Base-by-base conservation (phyloP, 1,140 invertebrate genomes). In the Brachionus manjavacas region DNA sequence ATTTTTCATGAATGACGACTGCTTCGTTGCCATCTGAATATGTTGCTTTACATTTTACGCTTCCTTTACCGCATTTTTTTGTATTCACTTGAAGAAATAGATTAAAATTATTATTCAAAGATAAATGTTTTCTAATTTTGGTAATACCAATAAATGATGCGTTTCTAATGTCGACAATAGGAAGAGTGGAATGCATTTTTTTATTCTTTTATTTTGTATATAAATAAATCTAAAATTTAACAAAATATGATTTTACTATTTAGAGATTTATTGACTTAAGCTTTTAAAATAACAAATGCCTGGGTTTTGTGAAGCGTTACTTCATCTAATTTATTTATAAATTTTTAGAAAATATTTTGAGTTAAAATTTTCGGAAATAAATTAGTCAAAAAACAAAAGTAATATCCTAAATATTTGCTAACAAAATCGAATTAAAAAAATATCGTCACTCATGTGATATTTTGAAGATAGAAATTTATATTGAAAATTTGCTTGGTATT, bases 61-160 rank as follows among this genome's bases (percentile, higher is more conserved):
- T 35, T 20, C 79, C 79, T 64, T 39, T 60, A 0, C 79, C 79
- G 11, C 79, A 81, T 64, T 68, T 81, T 68, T 46, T 81, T 20
- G 79, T 64, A 46, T 81, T 81, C 41, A 81, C 79, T 81, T 35
- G 2, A 12, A 9, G 28, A 60, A 49, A 23, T 28, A 52, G 28
- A 6, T 8, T 16, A 14, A 68, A 31, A 25, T 68, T 8, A 35
- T 31, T 1, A 23, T 31, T 11, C 8, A 8, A 35, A 12, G 3
- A 20, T 39, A 74, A 43, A 74, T 3, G 9, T 7, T 39, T 16
- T 16, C 20, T 6, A 23, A 23, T 23, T 7, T 25, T 20, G 11
- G 11, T 7, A 31, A 3, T 66, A 81, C 79, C 79, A 16, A 81
- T 81, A 68, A 81, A 81, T 46, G 79, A 81, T 20, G 66, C 79